Evolutionary conservation across 2,888 invertebrate genomes (phyloP), one percentile per base, ranked within the genome.

Genomic region (Diachrysia chrysitis): DNA sequence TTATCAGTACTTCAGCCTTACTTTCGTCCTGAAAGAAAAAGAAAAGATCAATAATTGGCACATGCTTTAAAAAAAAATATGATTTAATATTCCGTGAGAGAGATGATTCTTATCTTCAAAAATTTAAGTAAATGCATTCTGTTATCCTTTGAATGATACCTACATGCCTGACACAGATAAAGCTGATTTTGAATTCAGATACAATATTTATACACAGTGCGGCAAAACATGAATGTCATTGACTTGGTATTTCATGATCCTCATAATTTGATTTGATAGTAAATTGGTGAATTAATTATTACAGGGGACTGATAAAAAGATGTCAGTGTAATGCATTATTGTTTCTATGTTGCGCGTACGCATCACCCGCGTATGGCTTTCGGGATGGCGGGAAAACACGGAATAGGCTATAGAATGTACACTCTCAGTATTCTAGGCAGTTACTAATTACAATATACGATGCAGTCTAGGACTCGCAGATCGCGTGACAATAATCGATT

Each of bases 121-220:
- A n/a, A n/a, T n/a, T n/a, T n/a, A n/a, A n/a, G n/a, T n/a, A n/a
- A n/a, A n/a, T n/a, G n/a, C n/a, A n/a, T n/a, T n/a, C n/a, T n/a
- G n/a, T n/a, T 4, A 32, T 32, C 29, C 29, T 32, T 32, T 32
- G 29, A 70, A 69, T 76, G 25, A 17, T 61, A 42, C 57, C 46
- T 58, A 69, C 71, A 83, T 71, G 77, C 85, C 70, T 86, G 84
- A 85, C 85, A 83, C 80, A 83, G 67, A 80, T 85, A 76, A 42
- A 37, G 57, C 63, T 74, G 69, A 76, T n/a, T 86, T 86, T 81
- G 83, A 79, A 85, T 84, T 79, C 78, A 69, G 61, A 69, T 69
- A 79, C 67, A 79, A 74, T 71, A 74, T 63, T 76, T 56, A 23
- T 54, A 66, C 51, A 42, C 35, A 35, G 54, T 55, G 56, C 62